A percentile compares a stretch with the other conserved stretches of the same genome.
Conservation (phyloP, 2,797 vertebrate species). For the Poecilia wingei region DNA sequence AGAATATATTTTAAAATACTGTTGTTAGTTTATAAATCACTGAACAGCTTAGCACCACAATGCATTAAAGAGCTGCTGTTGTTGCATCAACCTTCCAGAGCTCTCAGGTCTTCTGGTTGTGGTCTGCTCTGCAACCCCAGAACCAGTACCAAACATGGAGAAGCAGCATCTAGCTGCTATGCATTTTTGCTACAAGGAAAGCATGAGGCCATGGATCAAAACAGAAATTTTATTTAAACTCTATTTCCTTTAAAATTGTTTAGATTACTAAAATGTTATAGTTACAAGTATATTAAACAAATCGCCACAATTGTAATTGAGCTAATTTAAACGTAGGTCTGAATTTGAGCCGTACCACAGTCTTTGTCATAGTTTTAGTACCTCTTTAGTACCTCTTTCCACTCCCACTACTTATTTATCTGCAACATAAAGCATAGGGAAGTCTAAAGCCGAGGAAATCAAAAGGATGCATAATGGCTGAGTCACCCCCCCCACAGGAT, state of each 20-base stretch:
- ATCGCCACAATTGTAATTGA: neutral
- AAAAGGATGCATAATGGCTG: constrained; percentile 67
- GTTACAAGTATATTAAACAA: neutral
- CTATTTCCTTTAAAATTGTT: neutral
- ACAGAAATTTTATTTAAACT: neutral
- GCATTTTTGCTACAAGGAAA: neutral
- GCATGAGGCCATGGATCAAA: neutral
- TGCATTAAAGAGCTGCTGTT: too few species aligned
- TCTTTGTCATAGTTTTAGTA: constrained; percentile 13
- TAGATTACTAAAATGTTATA: neutral
- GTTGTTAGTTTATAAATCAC: too few species aligned
- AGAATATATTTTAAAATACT: too few species aligned
- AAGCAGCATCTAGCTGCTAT: neutral
- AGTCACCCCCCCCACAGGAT: constrained; percentile 58
- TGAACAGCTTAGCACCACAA: too few species aligned
- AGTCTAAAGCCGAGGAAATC: constrained; percentile 63
- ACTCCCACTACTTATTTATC: constrained; percentile 36
- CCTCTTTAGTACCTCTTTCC: constrained; percentile 23
- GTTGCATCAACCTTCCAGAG: too few species aligned
- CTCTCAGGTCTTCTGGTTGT: too few species aligned
- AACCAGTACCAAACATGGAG: neutral
- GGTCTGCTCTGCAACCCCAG: too few species aligned
- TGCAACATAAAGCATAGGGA: constrained; percentile 71
- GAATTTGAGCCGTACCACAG: neutral
- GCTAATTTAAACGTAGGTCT: neutral